Conservation (phyloP, 2,113 vertebrate species). For the Ammodytes dubius region DNA sequence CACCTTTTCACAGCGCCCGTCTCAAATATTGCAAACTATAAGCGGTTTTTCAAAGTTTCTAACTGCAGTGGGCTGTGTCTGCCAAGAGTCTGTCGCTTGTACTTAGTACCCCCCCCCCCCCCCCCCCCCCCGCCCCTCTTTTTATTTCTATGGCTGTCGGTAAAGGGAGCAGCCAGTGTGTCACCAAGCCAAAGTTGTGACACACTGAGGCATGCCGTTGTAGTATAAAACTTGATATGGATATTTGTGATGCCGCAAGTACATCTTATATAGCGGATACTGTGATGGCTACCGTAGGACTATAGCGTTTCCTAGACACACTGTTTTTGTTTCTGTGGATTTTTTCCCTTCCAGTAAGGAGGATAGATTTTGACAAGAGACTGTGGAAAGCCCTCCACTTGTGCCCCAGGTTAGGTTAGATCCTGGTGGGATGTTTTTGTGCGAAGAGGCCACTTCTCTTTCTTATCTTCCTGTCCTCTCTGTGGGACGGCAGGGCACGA, state of each 20-base stretch:
- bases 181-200: constrained; percentile 82
- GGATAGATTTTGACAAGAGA: constrained; percentile 62
- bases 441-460: constrained; percentile 83
- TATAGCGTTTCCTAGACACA: constrained; percentile 25
- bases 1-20: constrained; percentile 74
- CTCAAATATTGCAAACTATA: constrained; percentile 81
- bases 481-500: constrained; percentile 89
- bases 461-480: constrained; percentile 93
- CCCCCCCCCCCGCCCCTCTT: neutral
- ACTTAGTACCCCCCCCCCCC: constrained; percentile 19
- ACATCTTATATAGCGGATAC: constrained; percentile 29
- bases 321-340: constrained; percentile 17
- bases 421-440: constrained; percentile 82
- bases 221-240: constrained; percentile 51
- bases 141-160: constrained; percentile 72
- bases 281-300: constrained; percentile 45
- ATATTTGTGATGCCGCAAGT: constrained; percentile 51
- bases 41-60: constrained; percentile 75
- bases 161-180: constrained; percentile 64
- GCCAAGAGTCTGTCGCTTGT: constrained; percentile 77
- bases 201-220: constrained; percentile 76
- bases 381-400: constrained; percentile 49
- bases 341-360: constrained; percentile 41
- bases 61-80: constrained; percentile 58
- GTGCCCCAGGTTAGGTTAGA: constrained; percentile 73